Conservation (phyloP, 2,113 vertebrate species). For the Triplophysa rosa region DNA sequence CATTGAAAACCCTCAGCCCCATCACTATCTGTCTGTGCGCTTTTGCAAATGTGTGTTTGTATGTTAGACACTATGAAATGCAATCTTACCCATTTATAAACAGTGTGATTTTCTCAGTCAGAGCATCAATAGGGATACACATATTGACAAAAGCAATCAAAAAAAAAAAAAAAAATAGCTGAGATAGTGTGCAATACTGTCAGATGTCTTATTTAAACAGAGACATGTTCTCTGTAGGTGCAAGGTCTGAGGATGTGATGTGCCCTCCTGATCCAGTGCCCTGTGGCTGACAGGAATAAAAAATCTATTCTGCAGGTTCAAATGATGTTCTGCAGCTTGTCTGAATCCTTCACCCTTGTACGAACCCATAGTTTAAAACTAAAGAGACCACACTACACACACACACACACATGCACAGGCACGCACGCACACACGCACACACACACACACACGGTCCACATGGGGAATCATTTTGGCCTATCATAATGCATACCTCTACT, state of each 20-base stretch:
- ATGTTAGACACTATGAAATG: constrained; percentile 63
- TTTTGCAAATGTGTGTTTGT: constrained; percentile 8
- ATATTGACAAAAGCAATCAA: constrained; percentile 26
- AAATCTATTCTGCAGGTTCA: constrained; percentile 13
- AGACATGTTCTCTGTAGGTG: not conserved
- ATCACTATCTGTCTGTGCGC: constrained; percentile 15
- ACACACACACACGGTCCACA: not conserved
- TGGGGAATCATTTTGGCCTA: too few species aligned
- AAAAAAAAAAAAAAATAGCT: not conserved
- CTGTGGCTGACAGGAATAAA: constrained; percentile 27
- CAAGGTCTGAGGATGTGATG: not conserved
- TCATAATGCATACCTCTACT: too few species aligned
- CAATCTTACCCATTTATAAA: constrained; percentile 46
- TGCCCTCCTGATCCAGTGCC: constrained; percentile 13
- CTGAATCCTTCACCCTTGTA: not conserved
- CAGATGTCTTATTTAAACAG: constrained; percentile 2
- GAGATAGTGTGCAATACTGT: not conserved
- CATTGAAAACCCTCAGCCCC: constrained; percentile 1
- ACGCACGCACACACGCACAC: constrained; percentile 24
- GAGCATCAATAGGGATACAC: constrained; percentile 8
- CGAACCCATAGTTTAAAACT: not conserved
- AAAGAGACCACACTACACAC: not conserved
- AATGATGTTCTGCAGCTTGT: constrained; percentile 17
- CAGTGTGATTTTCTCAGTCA: constrained; percentile 18
- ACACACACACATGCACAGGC: not conserved